phyloP scores from a whole-genome alignment of 2,888 invertebrate genomes.

The Synanthedon tipuliformis region DNA sequence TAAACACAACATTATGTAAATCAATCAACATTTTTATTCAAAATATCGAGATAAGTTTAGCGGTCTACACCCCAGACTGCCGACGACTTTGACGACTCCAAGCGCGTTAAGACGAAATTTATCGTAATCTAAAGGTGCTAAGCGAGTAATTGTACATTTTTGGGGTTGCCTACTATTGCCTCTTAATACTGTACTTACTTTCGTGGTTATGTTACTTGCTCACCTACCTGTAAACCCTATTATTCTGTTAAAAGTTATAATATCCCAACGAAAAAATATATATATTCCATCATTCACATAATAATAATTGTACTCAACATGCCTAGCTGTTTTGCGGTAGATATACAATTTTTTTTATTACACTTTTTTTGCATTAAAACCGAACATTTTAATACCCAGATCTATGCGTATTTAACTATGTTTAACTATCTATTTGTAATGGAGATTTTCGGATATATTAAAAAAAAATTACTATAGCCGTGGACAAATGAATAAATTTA shows the following conservation, averaged over 20 bases:
- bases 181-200: too few species aligned
- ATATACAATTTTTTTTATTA: slow-evolving; percentile 16
- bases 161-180: too few species aligned
- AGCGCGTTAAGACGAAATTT: too few species aligned
- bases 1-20: too few species aligned
- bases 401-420: slow-evolving; percentile 22
- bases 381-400: slow-evolving; percentile 21
- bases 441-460: slow-evolving; percentile 9
- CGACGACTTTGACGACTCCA: too few species aligned
- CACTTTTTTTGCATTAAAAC: slow-evolving; percentile 13
- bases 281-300: slow-evolving; percentile 3
- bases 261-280: background rate
- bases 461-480: slow-evolving; percentile 44
- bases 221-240: slow-evolving; percentile 9
- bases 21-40: too few species aligned
- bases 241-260: slow-evolving; percentile 7
- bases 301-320: slow-evolving; percentile 16
- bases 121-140: too few species aligned
- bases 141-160: too few species aligned
- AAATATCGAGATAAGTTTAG: too few species aligned
- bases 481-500: slow-evolving; percentile 40
- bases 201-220: too few species aligned
- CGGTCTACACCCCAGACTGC: too few species aligned
- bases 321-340: slow-evolving; percentile 8
- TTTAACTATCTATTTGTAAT: slow-evolving; percentile 6